Base-by-base conservation (phyloP, 2,797 vertebrate genomes). In the Eleutherodactylus coqui region DNA sequence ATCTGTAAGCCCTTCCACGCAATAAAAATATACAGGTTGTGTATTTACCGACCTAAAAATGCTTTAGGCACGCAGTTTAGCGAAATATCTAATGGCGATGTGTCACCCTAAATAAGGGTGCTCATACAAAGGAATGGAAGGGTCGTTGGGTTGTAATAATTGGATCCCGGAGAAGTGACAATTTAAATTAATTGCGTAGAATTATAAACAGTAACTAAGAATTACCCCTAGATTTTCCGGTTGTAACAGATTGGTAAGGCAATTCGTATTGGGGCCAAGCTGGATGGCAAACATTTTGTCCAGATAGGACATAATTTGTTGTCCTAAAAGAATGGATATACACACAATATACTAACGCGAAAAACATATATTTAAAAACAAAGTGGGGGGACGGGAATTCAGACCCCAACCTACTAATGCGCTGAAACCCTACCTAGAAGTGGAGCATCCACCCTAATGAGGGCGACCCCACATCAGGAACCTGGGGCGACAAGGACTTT, bases 11-110 rank as follows among this genome's bases (percentile, higher is more conserved):
- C 60, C 49, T 75, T 38, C 81, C 60, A 83, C 69, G 58, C 45
- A 73, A 51, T 32, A 60, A 81, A 82, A 82, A 85, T 79, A 62
- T 67, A 67, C 87, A 85, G 47, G 70, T 49, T 64, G 29, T 27
- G 62, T 29, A 29, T 49, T 67, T 79, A 75, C 53, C 24, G 73
- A 24, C 76, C 49, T 27, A 4, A 38, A 60, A 79, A 47, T 77
- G 58, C 76, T 51, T 55, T 24, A 64, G 41, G 69, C 21, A 36
- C 60, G 72, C 69, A 75, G 27, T 38, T 73, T 27, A 73, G 49
- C 58, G 69, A 29, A 29, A 41, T 83, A 83, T 83, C 36, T 60
- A 8, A 43, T 24, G 49, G 72, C n/a, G 51, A 83, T 73, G 36
- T 70, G 36, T 58, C 51, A 53, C 9, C 43, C 43, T 83, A 83